Percentiles rank a stretch among this genome's conserved stretches.
phyloP scores from a whole-genome alignment of 2,113 vertebrate species.

The Melanostigma gelatinosum region DNA sequence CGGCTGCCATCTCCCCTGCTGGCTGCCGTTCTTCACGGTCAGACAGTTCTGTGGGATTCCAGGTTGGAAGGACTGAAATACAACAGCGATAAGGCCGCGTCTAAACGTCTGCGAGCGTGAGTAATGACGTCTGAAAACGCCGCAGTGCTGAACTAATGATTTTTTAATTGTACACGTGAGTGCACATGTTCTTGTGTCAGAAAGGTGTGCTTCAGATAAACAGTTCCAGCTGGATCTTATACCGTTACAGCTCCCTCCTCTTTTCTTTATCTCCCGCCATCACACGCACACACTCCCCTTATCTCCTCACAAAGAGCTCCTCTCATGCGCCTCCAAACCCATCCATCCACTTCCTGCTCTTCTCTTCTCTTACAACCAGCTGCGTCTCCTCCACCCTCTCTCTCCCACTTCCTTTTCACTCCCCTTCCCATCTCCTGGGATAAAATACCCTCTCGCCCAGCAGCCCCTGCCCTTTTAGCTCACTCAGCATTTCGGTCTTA shows the following conservation, averaged over 20 bases:
- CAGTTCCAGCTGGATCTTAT: conserved; percentile 54
- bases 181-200: conserved; percentile 9
- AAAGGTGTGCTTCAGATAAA: conserved; percentile 41
- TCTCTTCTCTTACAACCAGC: conserved; percentile 42
- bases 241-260: conserved; percentile 7
- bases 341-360: conserved; percentile 63
- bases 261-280: conserved; percentile 33
- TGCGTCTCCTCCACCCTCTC: conserved; percentile 64
- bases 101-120: conserved; percentile 31
- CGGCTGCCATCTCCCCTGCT: conserved; percentile 29
- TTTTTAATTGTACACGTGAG: neutral
- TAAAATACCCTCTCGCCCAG: conserved; percentile 29
- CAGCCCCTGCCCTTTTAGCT: conserved; percentile 16
- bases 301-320: conserved; percentile 46
- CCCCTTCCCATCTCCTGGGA: conserved; percentile 52
- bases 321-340: conserved; percentile 33
- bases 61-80: conserved; percentile 51
- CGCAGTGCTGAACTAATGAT: neutral
- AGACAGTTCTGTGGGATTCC: conserved; percentile 25
- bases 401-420: conserved; percentile 60
- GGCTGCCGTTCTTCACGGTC: conserved; percentile 28
- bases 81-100: conserved; percentile 33
- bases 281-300: conserved; percentile 37
- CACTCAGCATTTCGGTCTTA: conserved; percentile 42
- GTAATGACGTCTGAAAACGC: conserved; percentile 3